Evolutionary conservation across 2,888 invertebrate genomes (phyloP), one percentile per base, ranked within the genome.

Genomic region (Tanytarsus gracilentus): DNA sequence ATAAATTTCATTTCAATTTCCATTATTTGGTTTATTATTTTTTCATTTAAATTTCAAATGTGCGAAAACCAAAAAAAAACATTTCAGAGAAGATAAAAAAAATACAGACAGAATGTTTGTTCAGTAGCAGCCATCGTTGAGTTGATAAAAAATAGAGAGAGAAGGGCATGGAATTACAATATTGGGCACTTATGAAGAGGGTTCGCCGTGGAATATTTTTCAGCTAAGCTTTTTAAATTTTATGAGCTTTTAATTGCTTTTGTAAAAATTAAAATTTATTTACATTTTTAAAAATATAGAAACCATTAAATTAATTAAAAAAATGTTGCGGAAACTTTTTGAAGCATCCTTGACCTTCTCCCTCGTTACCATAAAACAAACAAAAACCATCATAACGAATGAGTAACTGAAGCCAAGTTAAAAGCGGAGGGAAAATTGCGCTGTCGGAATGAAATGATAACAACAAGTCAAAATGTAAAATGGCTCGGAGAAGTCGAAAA

Each of bases 11-110:
- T 55, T 55, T 55, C 55, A 55, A 55, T 55, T 55, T 55, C 55
- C 55, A 55, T 55, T 55, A 40, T 58, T 58, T 58, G 58, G 58
- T 58, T 58, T 58, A 58, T 58, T 58, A 58, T 58, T 58, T 58
- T 58, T 58, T 58, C 25, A 58, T 58, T 58, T 40, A 40, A 58
- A 58, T 58, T 58, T 58, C 40, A 58, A 58, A 58, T 58, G 58
- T 48, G 58, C 58, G 48, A 58, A 36, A 36, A 14, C 14, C 48
- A 11, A 48, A 58, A 29, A 44, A 44, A 44, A 58, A 58, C 58
- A 58, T 58, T 48, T n/a, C n/a, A n/a, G n/a, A n/a, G n/a, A n/a
- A n/a, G 58, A 21, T 9, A 25, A 39, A 2, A 33, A 11, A 36
- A 36, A 36, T 14, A 44, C 5, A 44, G n/a, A 44, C 44, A 48